Evolutionary conservation across 2,797 vertebrate genomes (phyloP).

Genomic region (Arnoldichthys spilopterus): DNA sequence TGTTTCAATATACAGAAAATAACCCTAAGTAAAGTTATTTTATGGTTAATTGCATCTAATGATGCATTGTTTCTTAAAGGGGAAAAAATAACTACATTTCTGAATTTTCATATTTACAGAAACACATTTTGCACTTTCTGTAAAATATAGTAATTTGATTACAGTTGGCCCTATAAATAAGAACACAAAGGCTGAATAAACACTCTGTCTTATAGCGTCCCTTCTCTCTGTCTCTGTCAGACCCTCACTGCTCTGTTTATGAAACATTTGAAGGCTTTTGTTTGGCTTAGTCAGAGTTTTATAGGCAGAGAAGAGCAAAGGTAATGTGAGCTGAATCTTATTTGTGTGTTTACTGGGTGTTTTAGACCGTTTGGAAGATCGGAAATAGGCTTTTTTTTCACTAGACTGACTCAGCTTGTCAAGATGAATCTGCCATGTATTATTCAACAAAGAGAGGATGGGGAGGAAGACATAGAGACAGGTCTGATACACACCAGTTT

Average conservation of each 20-base stretch:
- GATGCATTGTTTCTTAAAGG: too few species aligned
- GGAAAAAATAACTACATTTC: too few species aligned
- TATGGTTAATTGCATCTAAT: neutral
- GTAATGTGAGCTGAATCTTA: neutral
- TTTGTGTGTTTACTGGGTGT: neutral
- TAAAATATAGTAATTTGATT: neutral
- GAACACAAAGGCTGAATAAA: neutral
- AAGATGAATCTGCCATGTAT: slow-evolving; percentile 1
- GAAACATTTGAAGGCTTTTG: neutral
- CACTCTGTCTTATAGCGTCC: neutral
- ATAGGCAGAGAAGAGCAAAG: neutral
- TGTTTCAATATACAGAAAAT: neutral
- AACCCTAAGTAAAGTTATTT: neutral
- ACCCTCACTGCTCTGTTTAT: slow-evolving; percentile 34
- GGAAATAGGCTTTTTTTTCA: neutral
- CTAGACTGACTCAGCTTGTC: neutral
- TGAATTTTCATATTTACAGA: neutral
- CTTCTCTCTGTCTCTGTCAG: neutral
- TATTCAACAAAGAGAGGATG: neutral
- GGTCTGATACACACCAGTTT: neutral
- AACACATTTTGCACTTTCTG: neutral
- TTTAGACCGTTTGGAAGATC: neutral
- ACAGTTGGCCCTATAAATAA: neutral
- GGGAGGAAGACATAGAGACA: neutral
- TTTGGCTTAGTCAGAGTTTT: neutral